A percentile compares a stretch with the other conserved stretches of the same genome.
Evolutionary conservation across 1,140 invertebrate genomes (phyloP).

Genomic region (Mylabris phalerata): DNA sequence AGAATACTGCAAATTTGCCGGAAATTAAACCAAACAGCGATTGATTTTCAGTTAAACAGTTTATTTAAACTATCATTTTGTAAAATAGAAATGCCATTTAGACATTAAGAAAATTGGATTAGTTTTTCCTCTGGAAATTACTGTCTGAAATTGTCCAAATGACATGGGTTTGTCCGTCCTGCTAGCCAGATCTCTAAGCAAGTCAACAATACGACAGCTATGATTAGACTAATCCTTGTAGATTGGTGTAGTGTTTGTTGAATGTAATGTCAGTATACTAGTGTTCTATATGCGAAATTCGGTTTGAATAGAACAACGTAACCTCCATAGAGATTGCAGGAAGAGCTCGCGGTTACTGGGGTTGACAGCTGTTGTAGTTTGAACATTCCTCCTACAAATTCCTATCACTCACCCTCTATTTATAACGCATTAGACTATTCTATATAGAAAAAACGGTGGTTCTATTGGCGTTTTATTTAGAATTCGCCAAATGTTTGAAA

Average conservation of each 20-base stretch:
- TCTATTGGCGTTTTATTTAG: too few species aligned
- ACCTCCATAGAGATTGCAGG: constrained; percentile 10
- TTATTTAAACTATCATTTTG: too few species aligned
- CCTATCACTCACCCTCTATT: neutral
- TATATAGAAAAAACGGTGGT: too few species aligned
- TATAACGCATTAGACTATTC: too few species aligned
- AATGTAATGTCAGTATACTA: neutral
- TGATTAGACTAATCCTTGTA: constrained; percentile 11
- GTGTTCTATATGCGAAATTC: too few species aligned
- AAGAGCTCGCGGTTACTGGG: constrained; percentile 11
- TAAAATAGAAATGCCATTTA: too few species aligned
- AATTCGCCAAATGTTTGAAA: too few species aligned
- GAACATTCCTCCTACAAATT: constrained; percentile 11
- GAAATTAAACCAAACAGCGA: constrained; percentile 20
- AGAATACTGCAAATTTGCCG: constrained; percentile 20
- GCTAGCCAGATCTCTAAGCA: neutral
- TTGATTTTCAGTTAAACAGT: too few species aligned
- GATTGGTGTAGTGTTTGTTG: constrained; percentile 6
- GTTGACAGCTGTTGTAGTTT: constrained; percentile 14
- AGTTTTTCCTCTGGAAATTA: too few species aligned
- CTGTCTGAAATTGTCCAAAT: too few species aligned
- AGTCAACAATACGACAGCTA: constrained; percentile 4
- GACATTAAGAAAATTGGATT: too few species aligned
- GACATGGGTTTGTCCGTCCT: too few species aligned
- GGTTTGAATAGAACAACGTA: constrained; percentile 6